Evolutionary conservation across 2,113 vertebrate species (phyloP).

Genomic region (Candoia aspera): DNA sequence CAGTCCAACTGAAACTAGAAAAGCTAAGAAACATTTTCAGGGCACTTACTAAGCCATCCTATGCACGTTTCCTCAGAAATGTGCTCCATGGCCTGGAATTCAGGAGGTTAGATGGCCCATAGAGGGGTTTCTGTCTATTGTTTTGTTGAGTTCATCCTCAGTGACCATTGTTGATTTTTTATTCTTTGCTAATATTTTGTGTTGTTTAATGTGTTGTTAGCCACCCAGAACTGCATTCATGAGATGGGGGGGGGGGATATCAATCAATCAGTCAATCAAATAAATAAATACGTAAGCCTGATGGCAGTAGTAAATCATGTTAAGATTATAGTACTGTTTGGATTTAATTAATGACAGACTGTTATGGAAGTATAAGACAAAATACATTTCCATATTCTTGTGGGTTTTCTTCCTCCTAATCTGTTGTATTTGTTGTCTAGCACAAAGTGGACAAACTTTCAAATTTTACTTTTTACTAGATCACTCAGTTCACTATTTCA

Average conservation of each 20-base stretch:
- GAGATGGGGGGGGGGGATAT: neutral
- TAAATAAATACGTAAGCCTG: neutral
- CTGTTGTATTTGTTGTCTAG: neutral
- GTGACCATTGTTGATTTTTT: neutral
- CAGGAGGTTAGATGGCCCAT: neutral
- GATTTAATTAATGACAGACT: neutral
- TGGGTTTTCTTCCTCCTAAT: neutral
- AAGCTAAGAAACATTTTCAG: neutral
- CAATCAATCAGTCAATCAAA: neutral
- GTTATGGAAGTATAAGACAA: neutral
- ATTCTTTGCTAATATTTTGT: neutral
- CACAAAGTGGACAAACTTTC: neutral
- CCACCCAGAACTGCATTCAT: neutral
- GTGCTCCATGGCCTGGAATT: neutral
- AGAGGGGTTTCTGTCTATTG: neutral
- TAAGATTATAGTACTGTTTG: neutral
- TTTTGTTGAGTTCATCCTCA: neutral
- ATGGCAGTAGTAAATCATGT: neutral
- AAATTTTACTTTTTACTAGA: neutral
- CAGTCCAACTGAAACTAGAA: neutral
- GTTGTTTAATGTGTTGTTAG: neutral
- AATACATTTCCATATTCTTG: neutral
- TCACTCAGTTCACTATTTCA: neutral
- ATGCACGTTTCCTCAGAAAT: neutral
- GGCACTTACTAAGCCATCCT: neutral